Conservation (phyloP, 2,797 vertebrate genomes). For the Pteronotus mesoamericanus region DNA sequence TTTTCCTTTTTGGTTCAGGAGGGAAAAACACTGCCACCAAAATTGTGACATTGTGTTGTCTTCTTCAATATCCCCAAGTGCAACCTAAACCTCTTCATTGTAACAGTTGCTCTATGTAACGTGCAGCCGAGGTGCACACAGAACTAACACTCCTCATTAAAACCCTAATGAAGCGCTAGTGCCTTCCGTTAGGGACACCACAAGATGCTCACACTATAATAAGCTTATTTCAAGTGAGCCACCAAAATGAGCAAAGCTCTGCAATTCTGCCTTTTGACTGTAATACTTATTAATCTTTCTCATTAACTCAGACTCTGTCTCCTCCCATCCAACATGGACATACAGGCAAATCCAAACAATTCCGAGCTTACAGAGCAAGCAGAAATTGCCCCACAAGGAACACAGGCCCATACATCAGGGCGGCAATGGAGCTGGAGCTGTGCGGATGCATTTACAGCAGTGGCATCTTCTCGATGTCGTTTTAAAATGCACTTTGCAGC, state of each 20-base stretch:
- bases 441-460: constrained; percentile 54
- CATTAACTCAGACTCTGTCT: neutral
- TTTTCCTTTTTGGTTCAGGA: constrained; percentile 21
- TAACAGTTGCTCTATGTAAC: neutral
- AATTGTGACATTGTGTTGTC: constrained; percentile 28
- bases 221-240: constrained; percentile 15
- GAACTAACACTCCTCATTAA: constrained; percentile 30
- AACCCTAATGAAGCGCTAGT: neutral
- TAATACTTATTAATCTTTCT: neutral
- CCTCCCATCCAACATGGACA: neutral
- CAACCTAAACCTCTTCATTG: neutral
- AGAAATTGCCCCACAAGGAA: constrained; percentile 18
- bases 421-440: no score
- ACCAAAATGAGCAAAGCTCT: constrained; percentile 6
- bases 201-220: constrained; percentile 6
- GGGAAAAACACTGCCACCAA: neutral
- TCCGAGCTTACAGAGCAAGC: neutral
- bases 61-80: constrained; percentile 26
- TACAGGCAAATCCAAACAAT: constrained; percentile 2
- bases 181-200: neutral
- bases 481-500: constrained; percentile 62
- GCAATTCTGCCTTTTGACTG: constrained; percentile 20
- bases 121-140: neutral
- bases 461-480: constrained; percentile 36
- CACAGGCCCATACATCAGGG: constrained; percentile 43